Percentiles rank a stretch among this genome's conserved stretches.
phyloP scores from a whole-genome alignment of 2,888 invertebrate species.

The Eupithecia insigniata region DNA sequence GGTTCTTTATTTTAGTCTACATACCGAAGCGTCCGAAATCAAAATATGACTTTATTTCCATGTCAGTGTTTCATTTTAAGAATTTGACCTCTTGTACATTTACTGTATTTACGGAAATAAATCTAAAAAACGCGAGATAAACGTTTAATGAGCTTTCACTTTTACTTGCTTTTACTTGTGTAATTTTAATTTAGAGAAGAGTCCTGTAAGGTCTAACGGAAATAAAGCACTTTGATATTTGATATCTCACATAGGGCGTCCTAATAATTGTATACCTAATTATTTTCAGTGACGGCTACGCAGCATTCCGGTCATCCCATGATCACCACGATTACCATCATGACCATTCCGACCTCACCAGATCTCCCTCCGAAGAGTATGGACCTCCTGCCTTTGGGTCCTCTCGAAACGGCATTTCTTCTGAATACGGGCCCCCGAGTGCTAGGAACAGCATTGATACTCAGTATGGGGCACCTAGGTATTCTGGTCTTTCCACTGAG shows the following conservation, averaged over 20 bases:
- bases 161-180: no score
- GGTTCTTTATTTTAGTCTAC: no score
- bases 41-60: no score
- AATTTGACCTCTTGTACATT: no score
- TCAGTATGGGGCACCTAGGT: slow-evolving; percentile 16
- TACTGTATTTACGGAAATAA: no score
- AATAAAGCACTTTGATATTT: no score
- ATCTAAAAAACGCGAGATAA: no score
- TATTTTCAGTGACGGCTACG: slow-evolving; percentile 40
- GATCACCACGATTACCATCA: slow-evolving; percentile 30
- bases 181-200: no score
- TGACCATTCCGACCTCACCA: slow-evolving; percentile 33
- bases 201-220: no score
- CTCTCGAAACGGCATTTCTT: slow-evolving; percentile 20
- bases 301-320: slow-evolving; percentile 29
- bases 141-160: no score
- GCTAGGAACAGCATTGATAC: slow-evolving; percentile 9
- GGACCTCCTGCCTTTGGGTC: slow-evolving; percentile 21
- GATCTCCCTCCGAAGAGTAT: slow-evolving; percentile 37
- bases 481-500: slow-evolving; percentile 10
- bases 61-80: no score
- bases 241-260: neutral
- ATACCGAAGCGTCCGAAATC: no score
- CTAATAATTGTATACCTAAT: neutral
- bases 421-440: slow-evolving; percentile 24